Conservation (phyloP, 37 sponge, comb jelly and placozoan species). For the Aplysina aerophoba region DNA sequence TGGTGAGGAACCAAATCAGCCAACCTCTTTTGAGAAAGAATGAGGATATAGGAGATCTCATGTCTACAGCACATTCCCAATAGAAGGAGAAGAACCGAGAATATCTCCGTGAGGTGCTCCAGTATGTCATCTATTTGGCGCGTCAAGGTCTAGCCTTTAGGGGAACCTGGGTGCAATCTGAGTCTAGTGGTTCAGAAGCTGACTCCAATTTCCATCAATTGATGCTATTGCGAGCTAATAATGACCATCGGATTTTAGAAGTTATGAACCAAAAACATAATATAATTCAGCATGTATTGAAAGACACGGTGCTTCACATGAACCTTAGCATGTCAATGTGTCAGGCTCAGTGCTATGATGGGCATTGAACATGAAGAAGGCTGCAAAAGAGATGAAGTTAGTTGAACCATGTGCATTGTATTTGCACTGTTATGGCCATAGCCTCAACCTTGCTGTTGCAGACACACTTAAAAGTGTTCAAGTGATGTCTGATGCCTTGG, state of each 20-base stretch:
- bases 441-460: conserved; percentile 44
- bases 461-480: conserved; percentile 40
- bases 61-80: conserved; percentile 18
- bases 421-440: conserved; percentile 50
- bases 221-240: conserved; percentile 26
- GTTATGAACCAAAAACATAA: not conserved
- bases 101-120: conserved; percentile 11
- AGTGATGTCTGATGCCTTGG: conserved; percentile 41
- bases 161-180: conserved; percentile 19
- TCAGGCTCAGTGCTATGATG: conserved; percentile 61
- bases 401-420: conserved; percentile 49
- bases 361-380: conserved; percentile 43
- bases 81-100: not conserved
- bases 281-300: conserved; percentile 6
- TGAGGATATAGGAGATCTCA: conserved; percentile 13
- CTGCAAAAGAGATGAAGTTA: conserved; percentile 34
- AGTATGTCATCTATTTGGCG: conserved; percentile 35
- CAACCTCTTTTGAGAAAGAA: not conserved
- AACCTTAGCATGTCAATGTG: conserved; percentile 29
- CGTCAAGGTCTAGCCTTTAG: conserved; percentile 39
- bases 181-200: conserved; percentile 13
- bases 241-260: conserved; percentile 29
- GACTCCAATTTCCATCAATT: conserved; percentile 43
- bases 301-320: conserved; percentile 36
- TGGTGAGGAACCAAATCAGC: conserved; percentile 25